These are phyloP conservation scores for Torymus aiolomorphi DNA, from an alignment of 2,888 invertebrate species.

Conservation along the genomic window DNA sequence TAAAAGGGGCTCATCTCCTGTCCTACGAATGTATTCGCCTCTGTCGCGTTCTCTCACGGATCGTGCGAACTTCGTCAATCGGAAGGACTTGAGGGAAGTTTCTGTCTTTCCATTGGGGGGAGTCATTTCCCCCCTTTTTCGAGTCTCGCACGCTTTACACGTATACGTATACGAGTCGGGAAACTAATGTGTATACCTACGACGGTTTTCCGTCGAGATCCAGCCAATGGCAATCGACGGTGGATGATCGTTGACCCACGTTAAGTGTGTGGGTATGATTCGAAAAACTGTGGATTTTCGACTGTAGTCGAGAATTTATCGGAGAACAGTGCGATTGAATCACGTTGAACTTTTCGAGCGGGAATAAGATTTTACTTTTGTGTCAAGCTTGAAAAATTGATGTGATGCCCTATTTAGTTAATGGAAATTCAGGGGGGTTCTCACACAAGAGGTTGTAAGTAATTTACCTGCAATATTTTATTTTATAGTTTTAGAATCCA, in stretches of 20 bases:
- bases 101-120: slow-evolving; percentile 32
- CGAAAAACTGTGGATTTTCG: not conserved
- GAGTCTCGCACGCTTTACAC: not conserved
- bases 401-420: not conserved
- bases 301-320: slow-evolving; percentile 10
- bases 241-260: not conserved
- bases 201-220: slow-evolving; percentile 19
- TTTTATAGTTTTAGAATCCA: not conserved
- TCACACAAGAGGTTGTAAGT: not conserved
- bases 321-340: not conserved
- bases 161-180: not conserved
- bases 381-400: slow-evolving; percentile 14
- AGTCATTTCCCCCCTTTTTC: slow-evolving; percentile 33
- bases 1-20: slow-evolving; percentile 35
- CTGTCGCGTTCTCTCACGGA: slow-evolving; percentile 36
- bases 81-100: slow-evolving; percentile 38
- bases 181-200: slow-evolving; percentile 22
- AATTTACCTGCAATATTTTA: not conserved
- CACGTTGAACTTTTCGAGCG: slow-evolving; percentile 2
- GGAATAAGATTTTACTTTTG: slow-evolving; percentile 1
- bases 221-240: not conserved
- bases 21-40: slow-evolving; percentile 25
- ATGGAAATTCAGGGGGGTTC: not conserved
- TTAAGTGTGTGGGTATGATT: too few species aligned
- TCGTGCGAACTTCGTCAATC: slow-evolving; percentile 45